Percentiles rank a stretch among this genome's conserved stretches.
Evolutionary conservation across 1,140 invertebrate genomes (phyloP).

Genomic region (Goniozus legneri): DNA sequence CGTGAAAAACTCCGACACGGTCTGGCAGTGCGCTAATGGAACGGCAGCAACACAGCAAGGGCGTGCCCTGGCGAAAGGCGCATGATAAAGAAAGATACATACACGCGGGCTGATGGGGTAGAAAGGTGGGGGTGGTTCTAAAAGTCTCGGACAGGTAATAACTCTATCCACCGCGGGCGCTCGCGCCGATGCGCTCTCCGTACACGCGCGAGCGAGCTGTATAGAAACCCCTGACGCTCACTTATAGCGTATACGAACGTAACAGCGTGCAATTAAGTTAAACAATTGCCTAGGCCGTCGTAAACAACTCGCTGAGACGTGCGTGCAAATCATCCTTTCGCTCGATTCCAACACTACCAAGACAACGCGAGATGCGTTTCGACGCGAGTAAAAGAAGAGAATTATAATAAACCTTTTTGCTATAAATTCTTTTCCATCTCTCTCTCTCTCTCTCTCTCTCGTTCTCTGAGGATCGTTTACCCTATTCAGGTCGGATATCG

Average conservation of each 20-base stretch:
- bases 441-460: slow-evolving; percentile 15
- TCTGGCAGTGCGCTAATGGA: slow-evolving; percentile 42
- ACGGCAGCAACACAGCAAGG: slow-evolving; percentile 45
- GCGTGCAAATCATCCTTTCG: slow-evolving; percentile 44
- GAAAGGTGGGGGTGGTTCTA: slow-evolving; percentile 34
- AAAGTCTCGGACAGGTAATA: slow-evolving; percentile 48
- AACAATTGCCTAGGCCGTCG: slow-evolving; percentile 45
- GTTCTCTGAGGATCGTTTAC: slow-evolving; percentile 10
- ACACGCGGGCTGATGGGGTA: no score
- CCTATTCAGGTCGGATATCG: not conserved
- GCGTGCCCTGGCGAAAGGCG: slow-evolving; percentile 36
- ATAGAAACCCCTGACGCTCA: no score
- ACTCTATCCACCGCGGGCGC: slow-evolving; percentile 39
- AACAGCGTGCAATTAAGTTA: slow-evolving; percentile 51
- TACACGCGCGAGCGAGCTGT: slow-evolving; percentile 35
- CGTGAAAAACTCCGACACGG: slow-evolving; percentile 35
- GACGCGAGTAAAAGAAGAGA: no score
- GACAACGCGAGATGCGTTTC: no score
- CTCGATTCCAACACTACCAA: slow-evolving; percentile 15
- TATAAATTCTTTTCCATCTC: slow-evolving; percentile 29
- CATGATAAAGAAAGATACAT: no score
- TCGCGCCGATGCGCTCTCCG: slow-evolving; percentile 6
- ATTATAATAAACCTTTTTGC: no score
- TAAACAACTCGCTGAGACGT: slow-evolving; percentile 39
- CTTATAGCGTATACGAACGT: no score